phyloP scores from a whole-genome alignment of 2,888 invertebrate species.

The Quadriops clusia region DNA sequence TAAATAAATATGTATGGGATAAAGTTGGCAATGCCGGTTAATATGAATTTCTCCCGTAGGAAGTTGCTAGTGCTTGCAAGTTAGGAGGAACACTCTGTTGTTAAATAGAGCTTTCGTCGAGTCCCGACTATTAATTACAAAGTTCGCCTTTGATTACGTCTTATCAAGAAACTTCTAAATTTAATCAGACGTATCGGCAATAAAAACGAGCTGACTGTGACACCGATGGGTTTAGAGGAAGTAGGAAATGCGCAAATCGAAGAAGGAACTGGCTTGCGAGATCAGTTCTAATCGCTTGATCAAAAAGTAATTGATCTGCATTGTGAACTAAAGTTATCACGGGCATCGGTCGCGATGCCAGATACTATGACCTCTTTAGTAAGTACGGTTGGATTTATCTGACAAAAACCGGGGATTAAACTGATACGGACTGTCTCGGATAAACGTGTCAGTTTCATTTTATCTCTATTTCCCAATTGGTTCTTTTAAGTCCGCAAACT shows the following conservation, averaged over 20 bases:
- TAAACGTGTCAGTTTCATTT: conserved; percentile 13
- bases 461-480: conserved; percentile 11
- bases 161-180: conserved; percentile 25
- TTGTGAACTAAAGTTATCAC: conserved; percentile 25
- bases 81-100: too few species aligned
- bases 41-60: too few species aligned
- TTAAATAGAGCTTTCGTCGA: too few species aligned
- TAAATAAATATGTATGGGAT: too few species aligned
- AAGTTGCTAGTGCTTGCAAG: too few species aligned
- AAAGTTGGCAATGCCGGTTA: too few species aligned
- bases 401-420: conserved; percentile 16
- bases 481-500: too few species aligned
- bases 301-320: conserved; percentile 32
- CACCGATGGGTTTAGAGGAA: conserved; percentile 24
- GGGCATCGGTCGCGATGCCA: conserved; percentile 13
- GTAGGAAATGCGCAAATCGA: conserved; percentile 19
- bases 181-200: conserved; percentile 22
- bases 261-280: conserved; percentile 16
- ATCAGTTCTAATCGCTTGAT: conserved; percentile 31
- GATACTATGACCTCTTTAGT: conserved; percentile 18
- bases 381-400: conserved; percentile 20
- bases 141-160: conserved; percentile 12
- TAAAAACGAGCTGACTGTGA: conserved; percentile 26
- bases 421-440: conserved; percentile 11
- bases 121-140: conserved; percentile 19